Base-by-base conservation (phyloP, 2,113 vertebrate genomes). In the Pimephales promelas region DNA sequence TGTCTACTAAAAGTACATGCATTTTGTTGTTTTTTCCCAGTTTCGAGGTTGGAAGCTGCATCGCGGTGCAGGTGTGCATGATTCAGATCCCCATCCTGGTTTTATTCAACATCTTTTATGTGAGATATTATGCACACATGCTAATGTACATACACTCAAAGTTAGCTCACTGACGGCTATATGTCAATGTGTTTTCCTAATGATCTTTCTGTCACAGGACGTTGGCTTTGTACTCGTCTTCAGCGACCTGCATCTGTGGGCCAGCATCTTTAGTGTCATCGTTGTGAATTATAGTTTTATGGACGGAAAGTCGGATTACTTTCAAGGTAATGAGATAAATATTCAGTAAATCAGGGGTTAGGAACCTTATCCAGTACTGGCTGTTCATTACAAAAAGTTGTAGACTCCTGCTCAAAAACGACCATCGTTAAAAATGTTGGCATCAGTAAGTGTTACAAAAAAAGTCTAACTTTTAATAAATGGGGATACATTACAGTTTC, bases 1-100 rank as follows among this genome's bases (percentile, higher is more conserved):
- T 45, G 13, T 16, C n/a, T 24, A 1, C 22, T 14, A 1, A 34
- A 28, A 45, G 24, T 6, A 31, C 3, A 22, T 11, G 9, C 3
- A 5, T n/a, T 68, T 47, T 79, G 2, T 61, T 4, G 1, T 70
- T 79, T 45, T 52, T 24, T 85, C 47, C 36, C 88, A 97, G 96
- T 89, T 93, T 97, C 11, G 96, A 97, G 90, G 97, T 97, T 0
- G 96, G 96, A 77, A 95, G 94, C 86, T 96, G 95, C 85, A 96
- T 97, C 0, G 97, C 97, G 0, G 96, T 97, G 40, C 96, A 97
- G 89, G 96, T 97, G 72, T 97, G 96, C 93, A 97, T 97, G 96
- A 89, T 97, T 24, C 97, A 97, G 93, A 97, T 97, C 81, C 97
- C 97, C 56, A 89, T 97, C 82, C 90, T 97, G 83, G 94, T 97